These are phyloP conservation scores for Eupsittula cactorum DNA, from an alignment of 2,113 vertebrate species.

Conservation along the genomic window DNA sequence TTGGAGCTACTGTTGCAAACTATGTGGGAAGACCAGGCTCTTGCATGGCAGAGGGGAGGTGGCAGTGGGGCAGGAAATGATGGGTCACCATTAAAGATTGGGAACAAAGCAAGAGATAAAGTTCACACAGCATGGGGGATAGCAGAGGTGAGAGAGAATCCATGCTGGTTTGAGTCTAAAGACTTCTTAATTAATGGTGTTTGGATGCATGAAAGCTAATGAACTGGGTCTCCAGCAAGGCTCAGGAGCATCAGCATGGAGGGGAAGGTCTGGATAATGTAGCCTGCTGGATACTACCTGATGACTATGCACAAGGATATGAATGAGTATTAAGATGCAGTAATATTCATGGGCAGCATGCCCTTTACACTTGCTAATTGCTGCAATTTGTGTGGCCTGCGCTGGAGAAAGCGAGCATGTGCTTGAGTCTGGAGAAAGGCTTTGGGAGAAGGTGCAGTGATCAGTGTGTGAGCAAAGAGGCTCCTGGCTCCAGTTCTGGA, in stretches of 20 bases:
- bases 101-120: not conserved
- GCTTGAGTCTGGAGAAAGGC: not conserved
- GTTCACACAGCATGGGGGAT: not conserved
- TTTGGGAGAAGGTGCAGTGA: not conserved
- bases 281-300: not conserved
- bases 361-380: conserved; percentile 47
- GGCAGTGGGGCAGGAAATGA: not conserved
- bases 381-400: conserved; percentile 31
- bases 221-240: not conserved
- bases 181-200: not conserved
- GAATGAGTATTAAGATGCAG: not conserved
- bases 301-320: not conserved
- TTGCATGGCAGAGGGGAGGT: not conserved
- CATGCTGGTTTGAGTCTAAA: not conserved
- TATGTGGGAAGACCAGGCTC: fast-evolving
- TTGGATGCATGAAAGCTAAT: not conserved
- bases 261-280: not conserved
- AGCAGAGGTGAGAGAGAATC: not conserved
- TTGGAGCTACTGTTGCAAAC: not conserved
- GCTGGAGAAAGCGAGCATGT: not conserved
- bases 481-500: not conserved
- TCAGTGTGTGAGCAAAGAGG: not conserved
- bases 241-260: not conserved
- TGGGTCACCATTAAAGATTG: fast-evolving
- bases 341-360: not conserved